Percentiles rank a stretch among this genome's conserved stretches.
These are phyloP conservation scores for Bathynomus jamesi DNA, from an alignment of 1,140 invertebrate species.

Conservation along the genomic window DNA sequence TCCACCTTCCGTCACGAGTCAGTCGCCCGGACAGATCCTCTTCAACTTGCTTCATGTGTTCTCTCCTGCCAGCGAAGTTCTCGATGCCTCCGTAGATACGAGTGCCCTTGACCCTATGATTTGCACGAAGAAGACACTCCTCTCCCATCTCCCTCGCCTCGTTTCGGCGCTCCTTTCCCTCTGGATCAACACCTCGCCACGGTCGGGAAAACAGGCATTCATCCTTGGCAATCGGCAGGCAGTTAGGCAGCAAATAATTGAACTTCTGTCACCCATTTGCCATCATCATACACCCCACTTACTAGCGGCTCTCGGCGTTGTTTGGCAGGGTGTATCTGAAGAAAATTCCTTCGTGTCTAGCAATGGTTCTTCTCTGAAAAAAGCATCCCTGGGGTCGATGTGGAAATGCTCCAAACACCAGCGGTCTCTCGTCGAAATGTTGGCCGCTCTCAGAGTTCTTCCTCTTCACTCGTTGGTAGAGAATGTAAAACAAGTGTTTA, in stretches of 20 bases:
- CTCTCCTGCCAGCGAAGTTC: constrained; percentile 29
- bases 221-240: constrained; percentile 55
- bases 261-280: constrained; percentile 79
- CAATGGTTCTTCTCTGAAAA: background rate
- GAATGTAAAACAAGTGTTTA: constrained; percentile 71
- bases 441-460: constrained; percentile 71
- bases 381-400: background rate
- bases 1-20: constrained; percentile 4
- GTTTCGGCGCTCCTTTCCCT: constrained; percentile 67
- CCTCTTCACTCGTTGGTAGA: constrained; percentile 79
- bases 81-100: constrained; percentile 30
- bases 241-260: constrained; percentile 68
- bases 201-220: constrained; percentile 46
- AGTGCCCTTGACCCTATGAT: constrained; percentile 39
- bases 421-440: constrained; percentile 66
- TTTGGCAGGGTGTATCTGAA: constrained; percentile 56
- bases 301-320: constrained; percentile 74
- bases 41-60: constrained; percentile 37
- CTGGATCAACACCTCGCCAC: constrained; percentile 62
- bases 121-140: constrained; percentile 58
- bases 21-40: constrained; percentile 31
- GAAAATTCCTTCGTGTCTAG: background rate
- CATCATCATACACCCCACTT: constrained; percentile 75
- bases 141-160: constrained; percentile 72
- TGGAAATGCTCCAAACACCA: constrained; percentile 44